Evolutionary conservation across 2,797 vertebrate genomes (phyloP).

Genomic region (Gymnopithys bicolor): DNA sequence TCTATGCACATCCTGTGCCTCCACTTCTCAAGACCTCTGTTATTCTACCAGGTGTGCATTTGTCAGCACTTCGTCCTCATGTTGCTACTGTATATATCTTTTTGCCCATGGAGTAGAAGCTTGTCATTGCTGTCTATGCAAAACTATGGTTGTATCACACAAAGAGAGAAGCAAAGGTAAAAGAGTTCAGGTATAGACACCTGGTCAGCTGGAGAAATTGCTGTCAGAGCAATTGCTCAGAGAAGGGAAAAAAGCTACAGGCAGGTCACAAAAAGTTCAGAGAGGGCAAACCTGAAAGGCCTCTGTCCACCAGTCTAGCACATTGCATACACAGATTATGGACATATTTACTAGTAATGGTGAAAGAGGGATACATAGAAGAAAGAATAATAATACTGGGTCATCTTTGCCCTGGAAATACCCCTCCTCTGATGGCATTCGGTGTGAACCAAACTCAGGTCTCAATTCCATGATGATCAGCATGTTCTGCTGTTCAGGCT

Average conservation of each 20-base stretch:
- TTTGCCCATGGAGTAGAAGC: not conserved
- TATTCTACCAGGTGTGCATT: not conserved
- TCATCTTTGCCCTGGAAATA: not conserved
- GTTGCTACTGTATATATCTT: not conserved
- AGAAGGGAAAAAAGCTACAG: not conserved
- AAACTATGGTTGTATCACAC: accelerated
- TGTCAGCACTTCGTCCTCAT: not conserved
- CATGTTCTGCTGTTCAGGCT: not conserved
- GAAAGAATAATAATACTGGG: not conserved
- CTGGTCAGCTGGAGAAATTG: not conserved
- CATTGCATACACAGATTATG: not conserved
- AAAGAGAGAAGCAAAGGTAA: not conserved
- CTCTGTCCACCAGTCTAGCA: not conserved
- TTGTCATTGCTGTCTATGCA: not conserved
- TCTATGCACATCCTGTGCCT: not conserved
- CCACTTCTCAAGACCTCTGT: not conserved
- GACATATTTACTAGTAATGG: not conserved
- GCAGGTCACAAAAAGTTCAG: not conserved
- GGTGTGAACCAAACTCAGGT: not conserved
- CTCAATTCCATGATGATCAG: not conserved
- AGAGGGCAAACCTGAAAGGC: not conserved
- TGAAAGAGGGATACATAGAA: too few relatives aligned
- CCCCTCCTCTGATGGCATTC: not conserved
- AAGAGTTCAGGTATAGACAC: not conserved
- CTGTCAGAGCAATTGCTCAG: not conserved